Evolutionary conservation across 1,140 invertebrate genomes (phyloP).

Genomic region (Aphaenogaster ashmeadi): DNA sequence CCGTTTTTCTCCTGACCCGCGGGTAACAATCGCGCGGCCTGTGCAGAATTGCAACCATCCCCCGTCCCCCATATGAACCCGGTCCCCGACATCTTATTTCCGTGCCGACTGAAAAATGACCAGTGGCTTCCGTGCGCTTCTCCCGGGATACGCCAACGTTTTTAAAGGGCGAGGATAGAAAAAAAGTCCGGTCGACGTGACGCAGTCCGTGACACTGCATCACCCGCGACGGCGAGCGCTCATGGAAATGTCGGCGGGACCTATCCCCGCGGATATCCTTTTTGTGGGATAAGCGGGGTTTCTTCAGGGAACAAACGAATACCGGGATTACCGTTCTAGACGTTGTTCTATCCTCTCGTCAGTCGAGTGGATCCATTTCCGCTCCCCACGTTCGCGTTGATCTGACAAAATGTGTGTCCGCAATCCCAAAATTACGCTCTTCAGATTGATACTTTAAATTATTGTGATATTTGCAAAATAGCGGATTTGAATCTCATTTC

Average conservation of each 20-base stretch:
- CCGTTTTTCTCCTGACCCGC: not conserved
- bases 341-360: constrained; percentile 3
- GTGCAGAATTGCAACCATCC: constrained; percentile 13
- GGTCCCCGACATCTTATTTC: constrained; percentile 65
- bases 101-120: constrained; percentile 69
- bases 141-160: constrained; percentile 9
- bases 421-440: constrained; percentile 41
- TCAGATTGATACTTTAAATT: constrained; percentile 10
- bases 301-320: constrained; percentile 51
- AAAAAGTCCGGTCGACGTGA: constrained; percentile 39
- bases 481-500: not conserved
- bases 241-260: constrained; percentile 33
- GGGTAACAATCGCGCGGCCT: constrained; percentile 35
- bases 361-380: constrained; percentile 17
- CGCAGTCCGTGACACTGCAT: constrained; percentile 39
- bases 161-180: constrained; percentile 22
- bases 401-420: constrained; percentile 36
- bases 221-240: constrained; percentile 26
- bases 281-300: constrained; percentile 57
- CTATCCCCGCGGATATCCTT: constrained; percentile 54
- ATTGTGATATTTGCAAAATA: not conserved
- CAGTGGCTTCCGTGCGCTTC: constrained; percentile 40
- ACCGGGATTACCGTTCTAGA: constrained; percentile 45
- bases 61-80: not conserved
- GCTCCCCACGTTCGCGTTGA: not conserved